Percentiles rank a stretch among this genome's conserved stretches.
Conservation (phyloP, 2,888 invertebrate species). For the Drosophila ezoana region DNA sequence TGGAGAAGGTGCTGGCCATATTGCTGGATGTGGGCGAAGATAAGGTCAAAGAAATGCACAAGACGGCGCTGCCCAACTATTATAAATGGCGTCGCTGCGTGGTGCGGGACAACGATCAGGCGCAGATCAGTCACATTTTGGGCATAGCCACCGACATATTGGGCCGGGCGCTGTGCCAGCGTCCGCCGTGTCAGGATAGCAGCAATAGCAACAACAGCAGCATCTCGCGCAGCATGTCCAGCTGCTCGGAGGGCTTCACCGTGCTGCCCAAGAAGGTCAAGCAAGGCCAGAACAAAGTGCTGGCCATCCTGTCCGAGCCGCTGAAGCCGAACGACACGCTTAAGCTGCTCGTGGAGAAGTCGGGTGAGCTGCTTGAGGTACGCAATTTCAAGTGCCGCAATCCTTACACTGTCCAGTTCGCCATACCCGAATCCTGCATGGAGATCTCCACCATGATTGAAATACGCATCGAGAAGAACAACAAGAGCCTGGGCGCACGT, state of each 20-base stretch:
- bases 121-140: constrained; percentile 93
- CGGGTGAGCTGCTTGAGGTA: constrained; percentile 91
- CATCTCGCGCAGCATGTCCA: constrained; percentile 82
- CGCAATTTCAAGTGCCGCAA: constrained; percentile 91
- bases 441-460: constrained; percentile 93
- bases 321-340: constrained; percentile 91
- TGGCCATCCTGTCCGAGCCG: constrained; percentile 92
- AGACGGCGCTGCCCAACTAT: constrained; percentile 90
- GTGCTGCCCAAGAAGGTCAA: constrained; percentile 84
- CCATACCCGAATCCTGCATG: constrained; percentile 92
- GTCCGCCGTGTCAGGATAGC: constrained; percentile 87
- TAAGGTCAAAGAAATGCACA: constrained; percentile 89
- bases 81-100: constrained; percentile 92
- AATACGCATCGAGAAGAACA: constrained; percentile 92
- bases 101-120: constrained; percentile 93
- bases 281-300: constrained; percentile 91
- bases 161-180: constrained; percentile 87
- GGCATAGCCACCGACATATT: constrained; percentile 92
- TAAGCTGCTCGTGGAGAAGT: constrained; percentile 92
- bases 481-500: constrained; percentile 91
- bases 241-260: constrained; percentile 84
- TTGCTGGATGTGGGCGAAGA: constrained; percentile 92
- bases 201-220: constrained; percentile 85
- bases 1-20: constrained; percentile 92
- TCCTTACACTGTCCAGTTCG: constrained; percentile 93